Percentiles rank a stretch among this genome's conserved stretches.
Evolutionary conservation across 2,113 vertebrate genomes (phyloP).

Genomic region (Diadophis punctatus): DNA sequence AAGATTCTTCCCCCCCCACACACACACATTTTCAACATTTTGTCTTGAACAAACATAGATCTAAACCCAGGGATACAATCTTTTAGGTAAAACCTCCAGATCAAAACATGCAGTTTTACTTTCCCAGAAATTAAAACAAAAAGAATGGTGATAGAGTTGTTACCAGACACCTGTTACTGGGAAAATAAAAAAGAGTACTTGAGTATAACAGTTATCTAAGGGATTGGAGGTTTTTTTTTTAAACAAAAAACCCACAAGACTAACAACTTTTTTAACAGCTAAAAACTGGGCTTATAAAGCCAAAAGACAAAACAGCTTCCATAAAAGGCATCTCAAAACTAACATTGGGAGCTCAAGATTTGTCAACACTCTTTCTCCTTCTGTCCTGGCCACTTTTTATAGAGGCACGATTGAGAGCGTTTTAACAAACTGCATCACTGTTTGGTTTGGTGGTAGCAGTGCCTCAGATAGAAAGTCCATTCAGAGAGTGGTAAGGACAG

Average conservation of each 20-base stretch:
- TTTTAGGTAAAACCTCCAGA: not conserved
- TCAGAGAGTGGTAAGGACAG: too few species aligned
- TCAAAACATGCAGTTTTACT: not conserved
- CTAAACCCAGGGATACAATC: not conserved
- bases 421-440: too few species aligned
- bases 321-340: not conserved
- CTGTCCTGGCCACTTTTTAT: too few species aligned
- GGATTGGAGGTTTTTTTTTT: not conserved
- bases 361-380: not conserved
- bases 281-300: not conserved
- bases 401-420: too few species aligned
- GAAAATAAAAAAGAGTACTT: not conserved
- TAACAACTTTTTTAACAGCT: not conserved
- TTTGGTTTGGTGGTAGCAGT: too few species aligned
- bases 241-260: not conserved
- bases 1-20: not conserved
- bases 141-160: not conserved
- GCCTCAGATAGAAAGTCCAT: too few species aligned
- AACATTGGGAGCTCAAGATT: not conserved
- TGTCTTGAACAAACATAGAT: not conserved
- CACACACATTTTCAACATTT: not conserved
- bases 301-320: not conserved
- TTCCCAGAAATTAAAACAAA: not conserved
- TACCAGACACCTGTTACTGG: not conserved
- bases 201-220: not conserved